phyloP scores from a whole-genome alignment of 2,113 vertebrate genomes.

The Turdus rufiventris region DNA sequence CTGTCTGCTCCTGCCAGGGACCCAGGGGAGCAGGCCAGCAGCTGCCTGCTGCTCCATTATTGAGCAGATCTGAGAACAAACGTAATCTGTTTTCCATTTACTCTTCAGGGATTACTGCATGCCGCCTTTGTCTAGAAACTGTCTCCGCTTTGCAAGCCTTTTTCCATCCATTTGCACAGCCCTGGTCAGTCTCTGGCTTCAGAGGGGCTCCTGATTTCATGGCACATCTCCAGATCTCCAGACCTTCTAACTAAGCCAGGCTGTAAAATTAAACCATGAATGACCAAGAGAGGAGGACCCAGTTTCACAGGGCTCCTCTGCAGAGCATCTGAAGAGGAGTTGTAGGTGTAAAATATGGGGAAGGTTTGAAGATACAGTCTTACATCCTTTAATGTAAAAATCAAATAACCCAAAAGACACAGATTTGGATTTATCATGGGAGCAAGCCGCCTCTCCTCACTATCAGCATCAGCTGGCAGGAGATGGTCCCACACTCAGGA shows the following conservation, averaged over 20 bases:
- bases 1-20: constrained; percentile 4
- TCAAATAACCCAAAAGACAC: background rate
- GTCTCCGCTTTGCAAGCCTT: background rate
- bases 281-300: background rate
- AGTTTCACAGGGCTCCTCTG: background rate
- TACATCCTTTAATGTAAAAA: background rate
- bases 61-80: constrained; percentile 41
- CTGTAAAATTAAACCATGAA: background rate
- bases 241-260: background rate
- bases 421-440: background rate
- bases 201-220: background rate
- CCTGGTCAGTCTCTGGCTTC: background rate
- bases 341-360: background rate
- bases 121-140: background rate
- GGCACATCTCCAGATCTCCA: background rate
- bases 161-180: background rate
- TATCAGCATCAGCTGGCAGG: background rate
- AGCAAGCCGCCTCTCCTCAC: background rate
- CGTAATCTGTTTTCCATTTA: constrained; percentile 14
- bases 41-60: constrained; percentile 45
- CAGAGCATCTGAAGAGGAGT: background rate
- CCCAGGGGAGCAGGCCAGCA: constrained; percentile 20
- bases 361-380: background rate
- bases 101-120: background rate
- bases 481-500: background rate